Evolutionary conservation across 2,888 invertebrate species (phyloP), one percentile per base, ranked within the genome.

Genomic region (Ochropleura leucogaster): DNA sequence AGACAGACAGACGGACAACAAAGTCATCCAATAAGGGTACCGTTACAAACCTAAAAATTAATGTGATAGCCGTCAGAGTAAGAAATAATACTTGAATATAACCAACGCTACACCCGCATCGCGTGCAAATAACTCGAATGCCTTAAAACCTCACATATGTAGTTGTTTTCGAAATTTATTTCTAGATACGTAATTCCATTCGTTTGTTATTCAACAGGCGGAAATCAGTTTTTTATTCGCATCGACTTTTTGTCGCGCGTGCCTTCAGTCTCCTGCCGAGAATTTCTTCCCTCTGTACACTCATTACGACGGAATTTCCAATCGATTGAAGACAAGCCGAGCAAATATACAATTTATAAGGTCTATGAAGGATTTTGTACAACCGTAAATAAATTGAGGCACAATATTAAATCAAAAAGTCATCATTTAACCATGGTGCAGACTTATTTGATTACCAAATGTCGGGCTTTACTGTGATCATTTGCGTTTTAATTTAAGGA

Each of bases 241-340:
- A 80, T 78, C 74, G 83, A 85, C 80, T 83, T 83, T 84, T 86
- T 89, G 82, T 87, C 83, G 74, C 83, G 76, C 82, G 82, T 83
- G 69, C 84, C 86, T 82, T 82, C 86, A 87, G 87, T 83, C 84
- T 74, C 80, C 75, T 74, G 77, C 74, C 83, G 79, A 85, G 84
- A 87, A 88, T 86, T 84, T 73, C 63, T 81, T 84, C 84, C 81
- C 80, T 83, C 72, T 78, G 71, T 78, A 73, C 80, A 87, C 84
- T 91, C 89, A 90, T 91, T 90, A 90, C 87, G 84, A 85, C 85
- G 85, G 80, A 87, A 88, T 90, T 91, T 90, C 89, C 92, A 89
- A 91, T 89, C 88, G 88, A 91, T 91, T 90, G 89, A 90, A 90
- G 86, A 85, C 88, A 89, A 89, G 77, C 83, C 87, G 86, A 80